Evolutionary conservation across 2,113 vertebrate species (phyloP), one percentile per base, ranked within the genome.

Genomic region (Mixornis gularis): DNA sequence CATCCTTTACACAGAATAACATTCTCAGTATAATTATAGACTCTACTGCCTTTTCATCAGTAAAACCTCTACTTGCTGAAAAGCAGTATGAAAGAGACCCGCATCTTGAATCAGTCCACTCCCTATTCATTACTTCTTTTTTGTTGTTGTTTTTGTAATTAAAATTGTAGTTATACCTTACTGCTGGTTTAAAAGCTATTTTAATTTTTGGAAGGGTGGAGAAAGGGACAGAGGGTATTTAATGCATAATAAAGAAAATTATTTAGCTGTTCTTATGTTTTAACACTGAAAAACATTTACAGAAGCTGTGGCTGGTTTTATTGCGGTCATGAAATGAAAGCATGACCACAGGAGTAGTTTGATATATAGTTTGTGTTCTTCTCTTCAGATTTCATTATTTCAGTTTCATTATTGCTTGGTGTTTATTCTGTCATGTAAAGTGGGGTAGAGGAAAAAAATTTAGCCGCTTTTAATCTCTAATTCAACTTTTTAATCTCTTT

Each of bases 201-300:
- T 60, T 25, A 16, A 7, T 5, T 49, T 21, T 64, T 63, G 6
- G 1, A 7, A 5, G 3, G 1, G 1, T 15, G 14, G 6, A 38
- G 13, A 38, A n/a, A 53, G 2, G 5, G 4, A 15, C 3, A 3
- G 5, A 26, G 8, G 2, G 1, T 38, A 5, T 52, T 81, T 64
- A 10, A 13, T 58, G 12, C 1, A 58, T 59, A 29, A 21, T n/a
- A 11, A 58, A 76, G 7, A 17, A 68, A 76, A 26, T 30, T 36
- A 18, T 71, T 58, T 71, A 38, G 8, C 3, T 3, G 0, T 69
- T 51, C 13, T 46, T 55, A 34, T 9, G 5, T 53, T 71, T 79
- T 30, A 49, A 36, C 21, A 15, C 38, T 80, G 65, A 19, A 68
- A 68, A 68, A 44, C 9, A 6, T 32, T 43, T 76, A 27, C 9